Evolutionary conservation across 2,113 vertebrate species (phyloP), one percentile per base, ranked within the genome.

Genomic region (Brachypteracias leptosomus): DNA sequence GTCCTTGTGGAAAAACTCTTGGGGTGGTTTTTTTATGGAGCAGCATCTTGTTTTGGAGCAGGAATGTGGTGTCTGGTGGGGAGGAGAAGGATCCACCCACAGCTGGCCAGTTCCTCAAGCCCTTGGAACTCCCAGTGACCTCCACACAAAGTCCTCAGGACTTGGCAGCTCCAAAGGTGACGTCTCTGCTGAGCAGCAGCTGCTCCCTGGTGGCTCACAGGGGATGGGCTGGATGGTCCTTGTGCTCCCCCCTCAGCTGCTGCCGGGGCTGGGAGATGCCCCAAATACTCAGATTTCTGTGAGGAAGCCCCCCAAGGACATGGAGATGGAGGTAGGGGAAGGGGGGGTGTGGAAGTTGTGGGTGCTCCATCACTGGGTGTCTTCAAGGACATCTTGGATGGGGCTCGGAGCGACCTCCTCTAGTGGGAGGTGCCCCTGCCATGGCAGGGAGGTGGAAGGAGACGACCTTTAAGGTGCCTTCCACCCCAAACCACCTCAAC

Each of bases 131-230:
- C 94, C 58, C 92, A 16, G 40, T 5, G 62, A 79, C 2, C 87
- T 96, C 87, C 63, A 18, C 29, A 55, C 84, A 7, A 82, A 85
- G 47, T 75, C 62, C 62, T 40, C 92, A 33, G 46, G 16, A 33
- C 13, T 88, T 92, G 94, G 92, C 92, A 95, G 80, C 90, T 94
- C 95, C 95, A 91, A 89, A 15, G 68, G 84, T 89, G 47, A 57
- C 94, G 83, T 91, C 91, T 68, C 51, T 84, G 67, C 92, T 0
- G 33, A 76, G 89, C 94, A 47, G 11, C 46, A 47, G 12, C 46
- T 54, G 83, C 36, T 91, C 88, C 49, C 88, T 28, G 13, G 54
- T 46, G 88, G 90, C 95, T 93, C 76, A n/a, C n/a, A n/a, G n/a
- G n/a, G n/a, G n/a, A n/a, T n/a, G n/a, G n/a, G n/a, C n/a, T n/a